A percentile compares a stretch with the other conserved stretches of the same genome.
Evolutionary conservation across 2,888 invertebrate species (phyloP).

Genomic region (Stictocephala bisonia): DNA sequence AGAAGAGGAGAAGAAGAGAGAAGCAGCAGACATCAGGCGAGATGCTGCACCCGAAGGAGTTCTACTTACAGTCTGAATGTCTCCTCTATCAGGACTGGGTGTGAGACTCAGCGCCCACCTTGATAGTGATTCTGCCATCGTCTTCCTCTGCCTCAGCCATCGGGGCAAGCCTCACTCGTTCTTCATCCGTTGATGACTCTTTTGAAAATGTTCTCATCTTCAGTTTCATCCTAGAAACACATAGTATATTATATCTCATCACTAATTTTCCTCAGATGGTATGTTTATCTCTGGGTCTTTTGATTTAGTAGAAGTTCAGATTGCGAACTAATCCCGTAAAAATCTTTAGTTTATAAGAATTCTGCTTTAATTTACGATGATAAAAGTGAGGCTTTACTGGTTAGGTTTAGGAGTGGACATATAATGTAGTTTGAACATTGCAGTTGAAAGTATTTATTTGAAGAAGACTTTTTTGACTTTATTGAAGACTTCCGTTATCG

Average conservation of each 20-base stretch:
- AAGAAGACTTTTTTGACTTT: too few species aligned
- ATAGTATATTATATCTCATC: too few species aligned
- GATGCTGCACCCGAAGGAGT: slow-evolving; percentile 24
- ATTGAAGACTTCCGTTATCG: too few species aligned
- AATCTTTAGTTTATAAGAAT: too few species aligned
- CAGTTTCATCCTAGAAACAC: slow-evolving; percentile 69
- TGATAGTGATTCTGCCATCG: slow-evolving; percentile 71
- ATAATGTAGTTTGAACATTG: too few species aligned
- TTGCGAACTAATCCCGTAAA: too few species aligned
- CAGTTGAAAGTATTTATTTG: too few species aligned
- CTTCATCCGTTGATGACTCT: slow-evolving; percentile 69
- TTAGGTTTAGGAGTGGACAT: too few species aligned
- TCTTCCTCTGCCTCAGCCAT: slow-evolving; percentile 91
- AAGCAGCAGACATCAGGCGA: neutral
- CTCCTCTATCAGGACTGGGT: neutral
- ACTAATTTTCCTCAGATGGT: too few species aligned
- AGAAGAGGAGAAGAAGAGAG: slow-evolving; percentile 9
- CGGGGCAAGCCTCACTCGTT: slow-evolving; percentile 77
- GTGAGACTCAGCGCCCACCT: slow-evolving; percentile 41
- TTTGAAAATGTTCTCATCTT: slow-evolving; percentile 79
- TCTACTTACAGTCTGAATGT: slow-evolving; percentile 20
- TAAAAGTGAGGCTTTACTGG: too few species aligned
- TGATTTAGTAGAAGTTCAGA: too few species aligned
- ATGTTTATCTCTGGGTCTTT: neutral
- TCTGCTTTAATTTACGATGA: too few species aligned